Percentiles rank a stretch among this genome's conserved stretches.
These are phyloP conservation scores for Eupristina koningsbergeri DNA, from an alignment of 1,140 invertebrate genomes.

Conservation along the genomic window DNA sequence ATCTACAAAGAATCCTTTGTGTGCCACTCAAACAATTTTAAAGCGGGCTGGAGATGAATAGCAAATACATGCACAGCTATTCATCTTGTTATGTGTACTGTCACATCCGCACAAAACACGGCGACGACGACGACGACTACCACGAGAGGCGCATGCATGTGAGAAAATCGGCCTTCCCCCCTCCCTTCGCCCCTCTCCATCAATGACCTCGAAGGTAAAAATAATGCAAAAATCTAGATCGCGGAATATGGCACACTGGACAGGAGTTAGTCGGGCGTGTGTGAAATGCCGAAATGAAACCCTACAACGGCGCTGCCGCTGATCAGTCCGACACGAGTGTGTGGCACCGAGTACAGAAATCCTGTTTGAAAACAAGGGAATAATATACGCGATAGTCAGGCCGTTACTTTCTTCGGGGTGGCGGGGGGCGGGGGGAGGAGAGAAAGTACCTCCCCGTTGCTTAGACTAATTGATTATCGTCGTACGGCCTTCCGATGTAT, in stretches of 20 bases:
- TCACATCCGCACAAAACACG: neutral
- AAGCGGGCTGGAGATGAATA: neutral
- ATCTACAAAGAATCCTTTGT: neutral
- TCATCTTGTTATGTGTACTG: neutral
- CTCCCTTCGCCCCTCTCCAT: neutral
- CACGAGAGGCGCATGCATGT: neutral
- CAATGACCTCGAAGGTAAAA: constrained; percentile 39
- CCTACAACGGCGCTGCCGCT: constrained; percentile 23
- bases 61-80: neutral
- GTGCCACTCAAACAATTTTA: neutral
- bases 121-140: neutral
- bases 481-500: neutral
- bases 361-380: constrained; percentile 45
- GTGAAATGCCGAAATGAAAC: constrained; percentile 46
- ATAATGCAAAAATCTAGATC: constrained; percentile 47
- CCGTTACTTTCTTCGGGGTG: constrained; percentile 28
- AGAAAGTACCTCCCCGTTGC: neutral
- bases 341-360: constrained; percentile 19
- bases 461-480: constrained; percentile 22
- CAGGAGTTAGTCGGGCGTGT: neutral
- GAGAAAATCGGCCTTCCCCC: neutral
- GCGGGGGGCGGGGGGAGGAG: neutral
- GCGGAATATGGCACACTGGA: constrained; percentile 35
- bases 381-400: neutral
- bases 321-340: too few relatives aligned